phyloP scores from a whole-genome alignment of 2,797 vertebrate genomes.

The Spinus pinus region DNA sequence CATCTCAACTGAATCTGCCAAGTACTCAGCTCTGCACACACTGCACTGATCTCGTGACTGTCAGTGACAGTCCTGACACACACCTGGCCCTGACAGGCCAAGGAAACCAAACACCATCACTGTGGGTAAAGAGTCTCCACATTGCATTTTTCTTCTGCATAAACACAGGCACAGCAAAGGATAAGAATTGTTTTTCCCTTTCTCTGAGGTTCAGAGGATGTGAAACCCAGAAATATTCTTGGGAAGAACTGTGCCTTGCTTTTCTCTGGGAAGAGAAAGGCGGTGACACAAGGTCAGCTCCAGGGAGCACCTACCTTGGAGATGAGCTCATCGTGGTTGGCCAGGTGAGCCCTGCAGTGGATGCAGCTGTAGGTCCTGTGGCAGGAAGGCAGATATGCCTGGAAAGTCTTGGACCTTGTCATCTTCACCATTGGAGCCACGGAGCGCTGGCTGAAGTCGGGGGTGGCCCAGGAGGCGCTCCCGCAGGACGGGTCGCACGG shows the following conservation, averaged over 20 bases:
- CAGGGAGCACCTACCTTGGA: constrained; percentile 85
- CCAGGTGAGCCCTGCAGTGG: constrained; percentile 96
- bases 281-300: background rate
- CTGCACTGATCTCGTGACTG: background rate
- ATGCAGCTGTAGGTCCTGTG: constrained; percentile 99
- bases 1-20: background rate
- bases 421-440: constrained; percentile 90
- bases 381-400: constrained; percentile 96
- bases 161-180: no score
- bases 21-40: background rate
- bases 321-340: constrained; percentile 99
- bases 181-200: no score
- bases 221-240: no score
- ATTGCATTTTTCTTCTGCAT: accelerated
- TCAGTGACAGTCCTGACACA: background rate
- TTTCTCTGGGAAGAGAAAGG: background rate
- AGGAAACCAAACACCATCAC: no score
- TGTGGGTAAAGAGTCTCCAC: no score
- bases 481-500: constrained; percentile 98
- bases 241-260: background rate
- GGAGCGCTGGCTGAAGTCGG: constrained; percentile 78
- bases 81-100: background rate
- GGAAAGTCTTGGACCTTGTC: constrained; percentile 97
- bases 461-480: constrained; percentile 95
- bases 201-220: no score